A percentile compares a stretch with the other conserved stretches of the same genome.
These are phyloP conservation scores for Desmodus rotundus DNA, from an alignment of 2,113 vertebrate genomes.

Conservation along the genomic window DNA sequence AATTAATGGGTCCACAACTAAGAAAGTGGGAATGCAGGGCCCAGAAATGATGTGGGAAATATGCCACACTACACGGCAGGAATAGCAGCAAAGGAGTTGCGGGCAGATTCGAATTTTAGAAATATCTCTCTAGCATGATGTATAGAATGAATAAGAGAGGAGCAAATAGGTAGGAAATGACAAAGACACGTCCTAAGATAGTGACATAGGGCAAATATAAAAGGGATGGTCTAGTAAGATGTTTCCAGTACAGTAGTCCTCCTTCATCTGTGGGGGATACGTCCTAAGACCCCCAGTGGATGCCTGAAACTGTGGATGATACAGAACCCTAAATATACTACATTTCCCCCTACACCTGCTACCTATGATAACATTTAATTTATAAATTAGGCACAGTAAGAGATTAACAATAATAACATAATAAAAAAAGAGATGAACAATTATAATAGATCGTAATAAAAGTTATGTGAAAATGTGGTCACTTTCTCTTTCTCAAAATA, in stretches of 20 bases:
- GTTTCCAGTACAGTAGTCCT: not conserved
- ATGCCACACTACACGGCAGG: not conserved
- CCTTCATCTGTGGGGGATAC: not conserved
- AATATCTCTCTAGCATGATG: not conserved
- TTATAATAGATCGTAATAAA: not conserved
- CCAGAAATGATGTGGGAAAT: not conserved
- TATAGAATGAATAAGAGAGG: not conserved
- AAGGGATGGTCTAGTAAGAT: not conserved
- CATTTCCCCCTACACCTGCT: no score
- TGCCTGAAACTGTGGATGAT: not conserved
- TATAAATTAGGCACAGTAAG: not conserved
- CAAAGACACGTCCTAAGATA: not conserved
- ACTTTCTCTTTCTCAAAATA: not conserved
- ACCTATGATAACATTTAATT: not conserved
- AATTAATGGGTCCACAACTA: not conserved
- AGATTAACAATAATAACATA: not conserved
- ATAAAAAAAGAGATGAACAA: not conserved
- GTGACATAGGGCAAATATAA: not conserved
- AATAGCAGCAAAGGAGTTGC: not conserved
- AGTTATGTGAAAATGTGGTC: not conserved
- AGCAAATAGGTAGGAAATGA: not conserved
- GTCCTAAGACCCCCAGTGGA: not conserved
- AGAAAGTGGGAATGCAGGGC: not conserved
- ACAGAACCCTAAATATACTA: not conserved
- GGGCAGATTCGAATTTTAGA: not conserved